Base-by-base conservation (phyloP, 2,113 vertebrate genomes). In the Telmatochromis brichardi region DNA sequence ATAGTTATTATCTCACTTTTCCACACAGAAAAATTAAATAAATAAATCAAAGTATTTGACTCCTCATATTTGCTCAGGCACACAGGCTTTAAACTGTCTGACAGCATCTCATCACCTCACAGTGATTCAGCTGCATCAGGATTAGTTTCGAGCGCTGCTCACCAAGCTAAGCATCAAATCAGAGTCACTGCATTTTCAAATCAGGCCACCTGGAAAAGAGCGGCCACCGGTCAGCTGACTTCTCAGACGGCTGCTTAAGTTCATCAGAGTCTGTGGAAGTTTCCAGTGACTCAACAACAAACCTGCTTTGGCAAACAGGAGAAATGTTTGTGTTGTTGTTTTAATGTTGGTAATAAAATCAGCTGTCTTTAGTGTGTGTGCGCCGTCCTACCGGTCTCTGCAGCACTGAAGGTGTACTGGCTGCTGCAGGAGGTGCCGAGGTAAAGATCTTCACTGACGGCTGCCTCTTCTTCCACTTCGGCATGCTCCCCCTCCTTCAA, bases 381-480 rank as follows among this genome's bases (percentile, higher is more conserved):
- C 5, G 63, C 11, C 4, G 14, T 12, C 96, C 94, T 97, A 99
- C 99, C 97, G 12, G 96, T 95, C 91, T 99, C 98, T 42, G 96
- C 91, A 47, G 97, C 95, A 21, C 96, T 97, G 93, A 99, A 99
- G 0, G 98, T 88, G 45, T 99, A 99, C 47, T 98, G 98, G 95
- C 98, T 99, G 94, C 98, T 99, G 42, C 98, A 98, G 19, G 99
- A 98, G 35, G 96, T 98, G 8, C 99, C 98, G 83, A 99, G 94
- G 93, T 98, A 97, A 57, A 97, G 95, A 86, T 97, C 97, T 54
- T 96, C 96, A 3, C 82, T 91, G 88, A 4, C 88, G 8, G 85
- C 85, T 50, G 95, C 96, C 89, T 96, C 89, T 17, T 88, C 92
- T 65, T 96, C 95, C 37, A 85, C 92, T 78, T 90, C 86, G 40